Conservation (phyloP, 2,113 vertebrate species). For the Brachyistius frenatus region DNA sequence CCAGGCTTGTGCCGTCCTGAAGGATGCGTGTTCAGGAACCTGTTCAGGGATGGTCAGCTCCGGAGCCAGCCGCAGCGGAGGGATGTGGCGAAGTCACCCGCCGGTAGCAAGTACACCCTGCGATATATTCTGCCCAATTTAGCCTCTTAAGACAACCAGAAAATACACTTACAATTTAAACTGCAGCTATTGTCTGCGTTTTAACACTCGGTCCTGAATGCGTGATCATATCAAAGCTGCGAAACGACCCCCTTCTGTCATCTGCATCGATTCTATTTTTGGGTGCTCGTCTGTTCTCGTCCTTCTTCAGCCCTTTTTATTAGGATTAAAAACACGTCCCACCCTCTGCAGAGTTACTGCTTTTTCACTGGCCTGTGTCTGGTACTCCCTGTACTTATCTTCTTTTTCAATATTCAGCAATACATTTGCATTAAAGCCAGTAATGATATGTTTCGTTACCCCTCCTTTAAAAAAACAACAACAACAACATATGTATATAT, state of each 20-base stretch:
- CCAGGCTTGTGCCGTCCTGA: not conserved
- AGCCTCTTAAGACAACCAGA: not conserved
- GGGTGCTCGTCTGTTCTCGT: slow-evolving; percentile 26
- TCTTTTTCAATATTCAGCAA: not conserved
- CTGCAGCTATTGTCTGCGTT: rapidly evolving
- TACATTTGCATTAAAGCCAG: not conserved
- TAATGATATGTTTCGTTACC: not conserved
- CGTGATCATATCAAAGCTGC: slow-evolving; percentile 45
- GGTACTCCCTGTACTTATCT: slow-evolving; percentile 16
- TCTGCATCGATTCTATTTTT: slow-evolving; percentile 63
- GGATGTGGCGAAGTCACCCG: slow-evolving; percentile 58
- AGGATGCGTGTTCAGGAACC: slow-evolving; percentile 65
- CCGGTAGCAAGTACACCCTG: slow-evolving; percentile 72
- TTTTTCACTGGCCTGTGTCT: not conserved
- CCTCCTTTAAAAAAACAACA: no score
- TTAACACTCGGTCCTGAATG: not conserved
- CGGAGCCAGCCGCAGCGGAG: slow-evolving; percentile 62
- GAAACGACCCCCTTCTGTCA: slow-evolving; percentile 55
- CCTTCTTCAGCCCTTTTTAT: not conserved
- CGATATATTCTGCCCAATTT: not conserved
- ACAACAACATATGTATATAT: not conserved
- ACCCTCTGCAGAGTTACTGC: slow-evolving; percentile 10
- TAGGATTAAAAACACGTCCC: slow-evolving; percentile 5
- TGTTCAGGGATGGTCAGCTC: slow-evolving; percentile 69
- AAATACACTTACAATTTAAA: rapidly evolving